Conservation (phyloP, 2,113 vertebrate species). For the Gorsachius goisagi region DNA sequence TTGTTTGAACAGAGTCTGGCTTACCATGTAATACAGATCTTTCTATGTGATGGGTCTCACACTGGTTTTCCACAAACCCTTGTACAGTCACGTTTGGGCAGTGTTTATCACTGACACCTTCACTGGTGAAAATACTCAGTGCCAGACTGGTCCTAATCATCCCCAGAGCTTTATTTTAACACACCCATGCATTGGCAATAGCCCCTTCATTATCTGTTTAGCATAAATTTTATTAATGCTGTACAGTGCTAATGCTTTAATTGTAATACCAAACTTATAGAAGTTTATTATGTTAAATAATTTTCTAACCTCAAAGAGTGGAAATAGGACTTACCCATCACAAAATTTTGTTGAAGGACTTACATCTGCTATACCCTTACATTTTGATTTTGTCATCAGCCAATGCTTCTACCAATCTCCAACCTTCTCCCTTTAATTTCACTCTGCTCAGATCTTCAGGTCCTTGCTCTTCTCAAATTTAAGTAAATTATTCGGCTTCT, state of each 20-base stretch:
- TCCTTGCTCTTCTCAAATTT: background rate
- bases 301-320: background rate
- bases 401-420: background rate
- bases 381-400: background rate
- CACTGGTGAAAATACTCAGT: background rate
- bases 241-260: background rate
- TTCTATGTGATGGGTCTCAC: background rate
- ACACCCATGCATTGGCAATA: background rate
- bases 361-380: accelerated
- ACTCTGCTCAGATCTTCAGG: background rate
- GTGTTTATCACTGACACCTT: background rate
- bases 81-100: background rate
- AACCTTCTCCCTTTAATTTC: background rate
- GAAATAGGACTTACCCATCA: background rate
- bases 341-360: background rate
- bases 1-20: background rate
- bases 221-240: background rate
- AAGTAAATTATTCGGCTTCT: background rate
- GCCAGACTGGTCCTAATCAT: background rate
- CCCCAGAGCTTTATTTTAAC: background rate
- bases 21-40: background rate
- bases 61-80: background rate
- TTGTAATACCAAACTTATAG: background rate
- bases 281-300: background rate
- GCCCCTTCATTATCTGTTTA: background rate